Evolutionary conservation across 2,113 vertebrate species (phyloP), one percentile per base, ranked within the genome.

Genomic region (Osmerus mordax): DNA sequence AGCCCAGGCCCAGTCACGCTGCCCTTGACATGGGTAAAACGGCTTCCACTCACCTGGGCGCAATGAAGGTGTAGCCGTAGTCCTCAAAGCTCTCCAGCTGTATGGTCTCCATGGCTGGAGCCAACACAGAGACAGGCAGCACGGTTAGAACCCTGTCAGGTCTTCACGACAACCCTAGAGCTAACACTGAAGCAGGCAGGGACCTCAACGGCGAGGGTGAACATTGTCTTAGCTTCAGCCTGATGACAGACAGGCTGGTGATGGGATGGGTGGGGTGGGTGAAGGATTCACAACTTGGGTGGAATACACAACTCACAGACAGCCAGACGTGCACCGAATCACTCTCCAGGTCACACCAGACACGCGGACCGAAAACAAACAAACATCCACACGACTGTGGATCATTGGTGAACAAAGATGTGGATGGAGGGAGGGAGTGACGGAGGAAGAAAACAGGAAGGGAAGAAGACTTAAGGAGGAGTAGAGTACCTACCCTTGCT

Each of bases 1-100:
- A 41, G 7, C 5, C 36, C 36, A 4, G 36, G 5, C 8, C 36
- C 36, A 41, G 23, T 23, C 23, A 23, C 23, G 36, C 36, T 9
- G 36, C 36, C 36, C 7, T 9, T 41, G 6, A 41, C 36, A 41
- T 41, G 15, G 14, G 4, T n/a, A 1, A 56, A n/a, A 15, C 14
- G 54, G 7, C 3, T 81, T 72, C 65, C 74, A 93, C 93, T 77
- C 88, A 99, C 97, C 97, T 96, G 64, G 97, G 96, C 75, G 97
- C 96, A 81, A 99, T 88, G 90, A 94, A 95, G 0, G 96, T 98
- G 76, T 96, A 94, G 51, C 97, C 97, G 81, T 84, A 82, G 81
- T 97, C 95, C 76, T 98, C 95, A 89, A 94, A 99, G 79, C 81
- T 72, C 14, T 97, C 95, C 19, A 72, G 76, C 82, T 95, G 95